Evolutionary conservation across 1,140 invertebrate species (phyloP).

Genomic region (Drosophila mayri): DNA sequence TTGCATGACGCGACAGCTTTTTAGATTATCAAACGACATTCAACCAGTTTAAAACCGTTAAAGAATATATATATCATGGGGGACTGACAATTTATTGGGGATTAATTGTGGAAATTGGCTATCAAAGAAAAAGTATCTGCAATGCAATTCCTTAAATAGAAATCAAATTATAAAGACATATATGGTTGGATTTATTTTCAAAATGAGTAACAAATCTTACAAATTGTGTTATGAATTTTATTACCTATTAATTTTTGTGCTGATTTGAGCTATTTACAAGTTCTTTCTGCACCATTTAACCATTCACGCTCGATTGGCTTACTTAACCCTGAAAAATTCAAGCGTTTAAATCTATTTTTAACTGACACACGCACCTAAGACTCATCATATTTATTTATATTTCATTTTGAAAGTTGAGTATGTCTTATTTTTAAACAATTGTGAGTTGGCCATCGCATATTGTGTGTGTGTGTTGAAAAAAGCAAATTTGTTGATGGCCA

Average conservation of each 20-base stretch:
- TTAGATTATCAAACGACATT: conserved; percentile 40
- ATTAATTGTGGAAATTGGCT: conserved; percentile 47
- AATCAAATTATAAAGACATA: conserved; percentile 10
- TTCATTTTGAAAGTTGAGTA: conserved; percentile 26
- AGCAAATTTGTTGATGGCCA: conserved; percentile 22
- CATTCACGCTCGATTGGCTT: conserved; percentile 52
- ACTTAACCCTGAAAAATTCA: conserved; percentile 62
- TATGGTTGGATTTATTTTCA: conserved; percentile 5
- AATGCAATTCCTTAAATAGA: neutral
- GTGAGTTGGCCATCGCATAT: conserved; percentile 18
- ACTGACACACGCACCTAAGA: conserved; percentile 14
- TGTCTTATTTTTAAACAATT: conserved; percentile 26
- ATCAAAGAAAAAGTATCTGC: conserved; percentile 25
- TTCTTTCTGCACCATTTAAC: conserved; percentile 15
- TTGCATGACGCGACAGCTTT: conserved; percentile 62
- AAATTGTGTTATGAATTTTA: neutral
- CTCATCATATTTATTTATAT: conserved; percentile 44
- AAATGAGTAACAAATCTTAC: neutral
- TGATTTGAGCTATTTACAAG: neutral
- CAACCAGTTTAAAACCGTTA: conserved; percentile 36
- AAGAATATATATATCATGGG: conserved; percentile 26
- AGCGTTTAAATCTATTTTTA: conserved; percentile 56
- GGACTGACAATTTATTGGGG: conserved; percentile 23
- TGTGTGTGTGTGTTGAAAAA: neutral
- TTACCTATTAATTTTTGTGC: conserved; percentile 4